Evolutionary conservation across 2,888 invertebrate species (phyloP).

Genomic region (Xestoiulus laeticollis): DNA sequence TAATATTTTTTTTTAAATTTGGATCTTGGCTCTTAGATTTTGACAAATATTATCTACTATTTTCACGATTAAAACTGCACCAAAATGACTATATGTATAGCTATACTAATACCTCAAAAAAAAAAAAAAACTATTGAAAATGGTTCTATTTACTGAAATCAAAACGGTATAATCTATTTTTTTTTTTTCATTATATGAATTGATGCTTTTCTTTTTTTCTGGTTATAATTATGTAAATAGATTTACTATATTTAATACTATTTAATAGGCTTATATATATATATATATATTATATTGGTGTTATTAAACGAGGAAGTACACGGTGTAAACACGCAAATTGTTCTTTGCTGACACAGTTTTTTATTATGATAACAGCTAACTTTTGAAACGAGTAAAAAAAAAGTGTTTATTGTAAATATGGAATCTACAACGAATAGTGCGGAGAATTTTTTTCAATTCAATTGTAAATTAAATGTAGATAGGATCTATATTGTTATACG

Average conservation of each 20-base stretch:
- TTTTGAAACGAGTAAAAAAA: conserved; percentile 42
- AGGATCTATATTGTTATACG: conserved; percentile 43
- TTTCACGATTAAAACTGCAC: not conserved
- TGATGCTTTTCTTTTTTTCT: not conserved
- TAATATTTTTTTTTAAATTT: not conserved
- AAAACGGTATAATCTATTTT: not conserved
- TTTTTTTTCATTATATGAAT: not conserved
- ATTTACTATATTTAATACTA: conserved; percentile 29
- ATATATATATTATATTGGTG: not conserved
- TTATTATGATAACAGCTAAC: conserved; percentile 38
- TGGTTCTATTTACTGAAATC: not conserved
- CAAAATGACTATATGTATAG: not conserved
- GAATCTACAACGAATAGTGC: not conserved
- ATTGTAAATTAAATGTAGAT: conserved; percentile 43
- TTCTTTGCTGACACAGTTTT: conserved; percentile 15
- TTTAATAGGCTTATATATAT: conserved; percentile 17
- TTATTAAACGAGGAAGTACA: not conserved
- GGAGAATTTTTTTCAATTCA: conserved; percentile 31
- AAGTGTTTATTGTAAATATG: conserved; percentile 34
- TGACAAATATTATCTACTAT: not conserved
- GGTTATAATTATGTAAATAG: conserved; percentile 27
- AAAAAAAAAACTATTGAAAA: not conserved
- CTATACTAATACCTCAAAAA: not conserved
- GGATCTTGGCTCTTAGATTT: conserved; percentile 1
- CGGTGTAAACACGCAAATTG: conserved; percentile 14